These are phyloP conservation scores for Apodemia duryi DNA, from an alignment of 2,888 invertebrate species.

Conservation along the genomic window DNA sequence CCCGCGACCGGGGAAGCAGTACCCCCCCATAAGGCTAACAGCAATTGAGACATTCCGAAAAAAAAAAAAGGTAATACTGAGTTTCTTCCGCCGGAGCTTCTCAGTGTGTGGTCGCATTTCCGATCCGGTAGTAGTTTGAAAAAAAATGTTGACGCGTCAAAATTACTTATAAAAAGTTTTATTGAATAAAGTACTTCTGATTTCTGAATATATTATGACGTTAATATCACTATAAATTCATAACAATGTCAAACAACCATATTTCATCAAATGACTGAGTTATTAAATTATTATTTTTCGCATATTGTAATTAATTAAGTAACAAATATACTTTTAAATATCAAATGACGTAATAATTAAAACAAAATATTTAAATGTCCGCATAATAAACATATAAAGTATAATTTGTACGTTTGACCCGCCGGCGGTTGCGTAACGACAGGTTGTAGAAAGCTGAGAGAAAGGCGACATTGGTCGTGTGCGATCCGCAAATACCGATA, in stretches of 20 bases:
- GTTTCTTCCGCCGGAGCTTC: too few species aligned
- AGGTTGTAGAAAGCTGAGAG: slow-evolving; percentile 55
- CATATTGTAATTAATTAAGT: not conserved
- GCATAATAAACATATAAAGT: slow-evolving; percentile 7
- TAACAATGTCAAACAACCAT: not conserved
- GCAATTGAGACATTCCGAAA: too few species aligned
- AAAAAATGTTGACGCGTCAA: too few species aligned
- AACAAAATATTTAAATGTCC: not conserved
- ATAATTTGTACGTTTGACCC: slow-evolving; percentile 12
- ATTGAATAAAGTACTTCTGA: too few species aligned
- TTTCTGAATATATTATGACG: too few species aligned
- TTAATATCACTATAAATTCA: too few species aligned
- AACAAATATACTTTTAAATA: not conserved
- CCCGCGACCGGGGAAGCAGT: too few species aligned
- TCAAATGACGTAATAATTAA: slow-evolving; percentile 1
- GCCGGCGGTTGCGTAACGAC: slow-evolving; percentile 33
- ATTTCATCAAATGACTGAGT: not conserved
- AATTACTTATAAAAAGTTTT: too few species aligned
- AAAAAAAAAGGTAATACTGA: too few species aligned
- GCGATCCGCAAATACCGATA: slow-evolving; percentile 41
- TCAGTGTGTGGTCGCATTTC: too few species aligned
- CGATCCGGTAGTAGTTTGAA: too few species aligned
- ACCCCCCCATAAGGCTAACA: too few species aligned
- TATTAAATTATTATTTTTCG: not conserved
- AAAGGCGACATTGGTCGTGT: slow-evolving; percentile 45